Evolutionary conservation across 1,140 invertebrate genomes (phyloP).

Genomic region (Atopsyche davidsoni): DNA sequence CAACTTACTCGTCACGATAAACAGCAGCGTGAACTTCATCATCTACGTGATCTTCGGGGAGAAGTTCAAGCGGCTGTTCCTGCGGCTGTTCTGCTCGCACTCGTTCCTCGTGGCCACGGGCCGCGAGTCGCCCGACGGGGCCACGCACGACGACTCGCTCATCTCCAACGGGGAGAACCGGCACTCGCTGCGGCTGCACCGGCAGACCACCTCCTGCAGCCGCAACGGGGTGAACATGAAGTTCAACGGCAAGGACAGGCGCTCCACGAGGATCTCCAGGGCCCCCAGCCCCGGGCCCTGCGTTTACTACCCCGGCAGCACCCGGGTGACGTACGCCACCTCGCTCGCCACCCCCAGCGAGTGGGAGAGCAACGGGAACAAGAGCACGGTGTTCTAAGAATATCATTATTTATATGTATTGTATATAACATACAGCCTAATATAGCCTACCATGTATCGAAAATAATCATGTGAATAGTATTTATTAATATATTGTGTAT

Average conservation of each 20-base stretch:
- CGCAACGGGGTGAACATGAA: conserved; percentile 41
- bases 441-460: too few species aligned
- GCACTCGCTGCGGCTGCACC: conserved; percentile 59
- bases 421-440: too few species aligned
- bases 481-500: too few species aligned
- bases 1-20: conserved; percentile 92
- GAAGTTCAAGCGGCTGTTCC: conserved; percentile 88
- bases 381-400: conserved; percentile 25
- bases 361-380: conserved; percentile 26
- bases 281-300: conserved; percentile 55
- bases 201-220: conserved; percentile 54
- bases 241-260: conserved; percentile 36
- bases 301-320: conserved; percentile 57
- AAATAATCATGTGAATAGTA: too few species aligned
- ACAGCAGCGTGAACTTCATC: conserved; percentile 95
- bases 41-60: conserved; percentile 96
- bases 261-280: conserved; percentile 25
- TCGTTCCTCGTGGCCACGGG: conserved; percentile 48
- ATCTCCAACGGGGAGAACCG: conserved; percentile 66
- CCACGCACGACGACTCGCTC: conserved; percentile 72
- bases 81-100: conserved; percentile 77
- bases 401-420: too few species aligned
- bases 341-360: conserved; percentile 28
- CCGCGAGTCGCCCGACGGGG: conserved; percentile 62
- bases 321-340: conserved; percentile 22